phyloP scores from a whole-genome alignment of 2,797 vertebrate species.

The Onychomys torridus region DNA sequence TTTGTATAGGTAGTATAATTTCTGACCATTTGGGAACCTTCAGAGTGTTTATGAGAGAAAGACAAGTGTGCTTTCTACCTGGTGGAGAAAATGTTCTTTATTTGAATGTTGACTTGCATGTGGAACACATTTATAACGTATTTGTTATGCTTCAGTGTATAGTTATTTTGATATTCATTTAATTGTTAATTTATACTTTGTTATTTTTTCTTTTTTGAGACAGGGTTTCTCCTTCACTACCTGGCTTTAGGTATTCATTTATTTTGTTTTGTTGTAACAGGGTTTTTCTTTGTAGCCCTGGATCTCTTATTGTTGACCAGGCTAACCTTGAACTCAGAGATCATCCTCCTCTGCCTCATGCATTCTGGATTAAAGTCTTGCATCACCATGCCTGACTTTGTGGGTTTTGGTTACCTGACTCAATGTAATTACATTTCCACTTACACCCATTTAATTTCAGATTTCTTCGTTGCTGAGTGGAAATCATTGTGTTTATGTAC shows the following conservation, averaged over 20 bases:
- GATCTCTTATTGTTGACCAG: background rate
- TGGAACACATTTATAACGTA: background rate
- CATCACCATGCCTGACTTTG: background rate
- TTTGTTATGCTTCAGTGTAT: background rate
- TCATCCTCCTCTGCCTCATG: background rate
- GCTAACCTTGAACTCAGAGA: background rate
- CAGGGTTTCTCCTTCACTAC: background rate
- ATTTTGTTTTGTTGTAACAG: background rate
- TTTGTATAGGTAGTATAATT: background rate
- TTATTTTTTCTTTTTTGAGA: background rate
- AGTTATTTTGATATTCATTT: background rate
- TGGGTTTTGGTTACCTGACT: background rate
- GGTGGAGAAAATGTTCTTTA: background rate
- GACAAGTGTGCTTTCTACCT: background rate
- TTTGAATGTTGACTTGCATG: background rate
- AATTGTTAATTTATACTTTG: background rate
- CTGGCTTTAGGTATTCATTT: background rate
- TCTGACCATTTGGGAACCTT: background rate
- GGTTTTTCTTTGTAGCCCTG: background rate
- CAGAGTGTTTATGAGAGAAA: background rate
- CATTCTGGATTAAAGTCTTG: background rate
- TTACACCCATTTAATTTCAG: background rate
- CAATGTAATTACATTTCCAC: background rate
- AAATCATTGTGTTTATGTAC: background rate
- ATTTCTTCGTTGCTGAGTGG: background rate